Conservation (phyloP, 2,113 vertebrate species). For the Rhinolophus ferrumequinum region DNA sequence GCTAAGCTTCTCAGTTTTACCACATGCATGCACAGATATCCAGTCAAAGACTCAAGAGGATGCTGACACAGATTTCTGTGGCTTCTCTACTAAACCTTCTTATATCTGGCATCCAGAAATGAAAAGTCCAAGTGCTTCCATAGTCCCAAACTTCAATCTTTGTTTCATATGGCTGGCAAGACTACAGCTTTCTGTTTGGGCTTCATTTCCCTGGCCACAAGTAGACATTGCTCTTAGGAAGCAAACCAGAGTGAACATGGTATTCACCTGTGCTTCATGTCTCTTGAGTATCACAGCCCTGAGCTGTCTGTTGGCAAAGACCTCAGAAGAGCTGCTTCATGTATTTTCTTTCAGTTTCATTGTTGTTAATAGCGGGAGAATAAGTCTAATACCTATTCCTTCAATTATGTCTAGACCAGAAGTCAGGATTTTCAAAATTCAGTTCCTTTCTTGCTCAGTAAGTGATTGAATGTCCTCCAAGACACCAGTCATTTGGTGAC, state of each 20-base stretch:
- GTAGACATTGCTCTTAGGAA: not conserved
- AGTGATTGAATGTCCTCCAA: not conserved
- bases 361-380: not conserved
- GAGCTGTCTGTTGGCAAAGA: not conserved
- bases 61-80: not conserved
- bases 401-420: not conserved
- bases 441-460: not conserved
- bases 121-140: not conserved
- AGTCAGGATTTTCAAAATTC: not conserved
- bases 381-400: not conserved
- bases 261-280: not conserved
- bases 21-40: not conserved
- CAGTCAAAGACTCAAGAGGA: not conserved
- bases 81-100: not conserved
- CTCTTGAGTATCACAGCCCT: not conserved
- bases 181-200: not conserved
- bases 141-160: not conserved
- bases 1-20: not conserved
- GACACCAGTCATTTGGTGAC: not conserved
- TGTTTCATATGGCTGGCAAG: not conserved
- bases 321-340: not conserved
- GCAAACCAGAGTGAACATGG: not conserved
- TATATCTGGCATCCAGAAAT: not conserved
- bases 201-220: not conserved
- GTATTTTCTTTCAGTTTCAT: not conserved